These are phyloP conservation scores for Bombus terrestris DNA, from an alignment of 1,140 invertebrate species.

Conservation along the genomic window DNA sequence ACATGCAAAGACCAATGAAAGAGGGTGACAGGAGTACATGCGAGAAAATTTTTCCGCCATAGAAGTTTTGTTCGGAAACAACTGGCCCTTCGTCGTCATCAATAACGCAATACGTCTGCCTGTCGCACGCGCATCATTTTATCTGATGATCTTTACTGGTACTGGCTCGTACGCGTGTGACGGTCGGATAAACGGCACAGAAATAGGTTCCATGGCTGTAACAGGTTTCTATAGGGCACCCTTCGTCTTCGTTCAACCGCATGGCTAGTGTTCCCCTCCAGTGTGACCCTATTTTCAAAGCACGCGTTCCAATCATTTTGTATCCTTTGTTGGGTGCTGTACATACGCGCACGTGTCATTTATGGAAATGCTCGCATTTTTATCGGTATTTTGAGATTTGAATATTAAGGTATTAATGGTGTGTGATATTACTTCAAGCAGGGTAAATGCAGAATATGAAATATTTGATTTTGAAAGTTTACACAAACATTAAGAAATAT, in stretches of 20 bases:
- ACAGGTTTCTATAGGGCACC: slow-evolving; percentile 53
- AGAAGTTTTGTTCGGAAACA: slow-evolving; percentile 26
- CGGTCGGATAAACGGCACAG: slow-evolving; percentile 20
- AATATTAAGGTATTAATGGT: neutral
- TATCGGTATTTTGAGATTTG: neutral
- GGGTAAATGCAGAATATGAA: neutral
- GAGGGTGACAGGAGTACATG: neutral
- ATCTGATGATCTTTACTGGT: neutral
- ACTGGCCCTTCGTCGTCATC: slow-evolving; percentile 29
- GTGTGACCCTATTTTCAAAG: slow-evolving; percentile 39
- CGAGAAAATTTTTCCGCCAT: neutral
- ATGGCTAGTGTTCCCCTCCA: neutral
- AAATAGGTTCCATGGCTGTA: slow-evolving; percentile 37
- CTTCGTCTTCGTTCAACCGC: neutral
- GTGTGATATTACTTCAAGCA: neutral
- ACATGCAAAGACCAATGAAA: neutral
- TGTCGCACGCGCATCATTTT: slow-evolving; percentile 32
- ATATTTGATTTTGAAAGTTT: neutral
- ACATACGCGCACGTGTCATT: neutral
- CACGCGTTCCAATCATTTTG: slow-evolving; percentile 37
- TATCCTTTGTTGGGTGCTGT: neutral
- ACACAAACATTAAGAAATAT: too few relatives aligned
- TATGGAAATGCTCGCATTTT: neutral
- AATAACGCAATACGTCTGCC: slow-evolving; percentile 48
- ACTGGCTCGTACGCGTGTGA: neutral